These are phyloP conservation scores for Choristoneura rosaceana DNA, from an alignment of 2,888 invertebrate species.

Conservation along the genomic window DNA sequence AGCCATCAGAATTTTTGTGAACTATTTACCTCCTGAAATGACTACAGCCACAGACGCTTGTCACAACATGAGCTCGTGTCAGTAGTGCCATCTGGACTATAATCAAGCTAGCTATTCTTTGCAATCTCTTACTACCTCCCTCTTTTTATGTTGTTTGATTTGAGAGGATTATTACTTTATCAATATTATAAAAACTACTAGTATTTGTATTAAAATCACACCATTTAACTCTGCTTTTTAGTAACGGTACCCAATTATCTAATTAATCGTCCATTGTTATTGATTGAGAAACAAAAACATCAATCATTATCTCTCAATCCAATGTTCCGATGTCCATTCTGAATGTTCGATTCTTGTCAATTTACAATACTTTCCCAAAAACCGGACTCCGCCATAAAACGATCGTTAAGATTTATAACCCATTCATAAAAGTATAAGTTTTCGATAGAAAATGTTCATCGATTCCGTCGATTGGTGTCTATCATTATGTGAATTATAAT, in stretches of 20 bases:
- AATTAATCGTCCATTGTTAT: slow-evolving; percentile 25
- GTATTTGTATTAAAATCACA: not conserved
- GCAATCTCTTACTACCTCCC: too few species aligned
- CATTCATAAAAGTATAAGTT: slow-evolving; percentile 38
- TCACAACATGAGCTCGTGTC: too few species aligned
- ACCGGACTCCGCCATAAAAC: slow-evolving; percentile 36
- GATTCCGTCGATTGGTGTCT: slow-evolving; percentile 40
- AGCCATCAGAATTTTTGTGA: too few species aligned
- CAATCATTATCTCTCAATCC: slow-evolving; percentile 19
- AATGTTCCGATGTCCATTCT: slow-evolving; percentile 7
- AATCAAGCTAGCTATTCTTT: too few species aligned
- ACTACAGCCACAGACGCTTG: too few species aligned
- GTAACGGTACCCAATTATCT: slow-evolving; percentile 7
- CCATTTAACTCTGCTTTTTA: not conserved
- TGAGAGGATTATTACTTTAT: too few species aligned
- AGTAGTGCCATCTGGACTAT: too few species aligned
- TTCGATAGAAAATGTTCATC: slow-evolving; percentile 43
- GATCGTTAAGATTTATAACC: slow-evolving; percentile 43
- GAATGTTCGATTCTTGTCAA: slow-evolving; percentile 24
- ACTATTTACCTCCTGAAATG: too few species aligned
- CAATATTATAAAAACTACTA: too few species aligned
- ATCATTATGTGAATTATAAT: slow-evolving; percentile 43
- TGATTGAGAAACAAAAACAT: slow-evolving; percentile 24
- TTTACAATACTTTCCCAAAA: slow-evolving; percentile 35
- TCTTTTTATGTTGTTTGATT: too few species aligned